Evolutionary conservation across 2,113 vertebrate species (phyloP).

Genomic region (Lepus timidus): DNA sequence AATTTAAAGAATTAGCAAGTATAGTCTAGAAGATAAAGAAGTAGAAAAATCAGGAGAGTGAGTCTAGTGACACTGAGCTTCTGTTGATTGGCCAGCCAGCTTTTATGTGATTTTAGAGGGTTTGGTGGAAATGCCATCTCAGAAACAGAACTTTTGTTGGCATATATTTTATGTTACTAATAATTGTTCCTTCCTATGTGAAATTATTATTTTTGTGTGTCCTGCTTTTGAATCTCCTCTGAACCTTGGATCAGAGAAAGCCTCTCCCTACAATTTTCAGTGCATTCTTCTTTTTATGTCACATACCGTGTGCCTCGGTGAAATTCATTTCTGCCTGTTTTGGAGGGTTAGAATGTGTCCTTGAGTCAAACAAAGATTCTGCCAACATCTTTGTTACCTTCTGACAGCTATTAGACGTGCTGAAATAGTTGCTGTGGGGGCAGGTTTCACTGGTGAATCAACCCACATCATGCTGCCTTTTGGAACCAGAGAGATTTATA

Average conservation of each 20-base stretch:
- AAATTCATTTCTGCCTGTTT: conserved; percentile 43
- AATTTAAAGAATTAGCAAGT: not conserved
- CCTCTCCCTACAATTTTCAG: conserved; percentile 67
- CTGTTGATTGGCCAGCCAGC: not conserved
- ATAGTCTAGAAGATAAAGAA: not conserved
- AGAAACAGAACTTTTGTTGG: conserved; percentile 22
- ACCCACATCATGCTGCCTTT: not conserved
- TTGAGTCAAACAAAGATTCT: conserved; percentile 62
- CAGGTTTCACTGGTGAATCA: conserved; percentile 37
- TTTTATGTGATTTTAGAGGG: conserved; percentile 29
- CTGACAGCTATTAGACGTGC: conserved; percentile 47
- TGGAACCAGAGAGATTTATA: not conserved
- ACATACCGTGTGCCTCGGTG: conserved; percentile 50
- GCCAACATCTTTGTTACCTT: conserved; percentile 45
- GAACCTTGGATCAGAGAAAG: conserved; percentile 52
- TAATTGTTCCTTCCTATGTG: not conserved
- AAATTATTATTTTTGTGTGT: conserved; percentile 13
- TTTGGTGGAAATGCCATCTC: conserved; percentile 51
- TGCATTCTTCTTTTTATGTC: conserved; percentile 59
- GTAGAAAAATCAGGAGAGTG: not conserved
- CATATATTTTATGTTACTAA: conserved; percentile 27
- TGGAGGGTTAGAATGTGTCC: conserved; percentile 50
- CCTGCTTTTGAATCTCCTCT: not conserved
- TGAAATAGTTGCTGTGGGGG: not conserved
- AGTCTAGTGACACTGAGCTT: not conserved